Base-by-base conservation (phyloP, 1,140 invertebrate species). In the Cyclargus thomasi region DNA sequence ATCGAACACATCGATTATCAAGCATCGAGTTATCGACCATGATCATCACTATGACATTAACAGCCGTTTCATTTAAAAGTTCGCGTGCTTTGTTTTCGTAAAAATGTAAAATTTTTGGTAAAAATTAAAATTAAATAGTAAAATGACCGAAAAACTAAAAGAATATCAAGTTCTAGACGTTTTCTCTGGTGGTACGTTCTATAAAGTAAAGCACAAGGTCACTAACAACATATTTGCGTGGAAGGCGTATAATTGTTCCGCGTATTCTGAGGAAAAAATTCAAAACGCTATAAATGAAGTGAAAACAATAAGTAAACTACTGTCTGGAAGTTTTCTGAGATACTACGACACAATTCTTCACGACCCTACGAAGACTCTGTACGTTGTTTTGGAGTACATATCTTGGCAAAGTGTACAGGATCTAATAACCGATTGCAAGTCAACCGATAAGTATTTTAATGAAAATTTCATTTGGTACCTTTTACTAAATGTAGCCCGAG, bases 91-190 rank as follows among this genome's bases (percentile, higher is more conserved):
- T 88, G 85, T 87, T 85, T 86, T 78, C 70, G 76, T 82, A 68
- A 89, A 85, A 85, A 88, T 88, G 85, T 86, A 69, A 72, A 71
- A 81, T 75, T 74, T 70, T 72, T 21, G 66, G 64, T 64, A 70
- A 67, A 73, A 57, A 63, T 68, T 64, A 66, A 75, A 72, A 69
- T 72, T 68, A 64, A 16, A 21, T 21, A 67, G 62, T 53, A 81
- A 53, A 78, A 90, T 88, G 86, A 70, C 80, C 71, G 86, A 83
- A 79, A 88, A 90, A 79, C 74, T 90, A 72, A 86, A 81, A 70
- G 82, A 90, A 75, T 90, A 87, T 85, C 85, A 88, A 87, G 88
- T 90, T 74, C 74, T 89, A 74, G 88, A 88, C 78, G 88, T 89
- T 70, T 78, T 86, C 73, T 85, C 83, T 70, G 81, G 80, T 67